Conservation (phyloP, 1,140 invertebrate genomes). For the Drosophila arizonae region DNA sequence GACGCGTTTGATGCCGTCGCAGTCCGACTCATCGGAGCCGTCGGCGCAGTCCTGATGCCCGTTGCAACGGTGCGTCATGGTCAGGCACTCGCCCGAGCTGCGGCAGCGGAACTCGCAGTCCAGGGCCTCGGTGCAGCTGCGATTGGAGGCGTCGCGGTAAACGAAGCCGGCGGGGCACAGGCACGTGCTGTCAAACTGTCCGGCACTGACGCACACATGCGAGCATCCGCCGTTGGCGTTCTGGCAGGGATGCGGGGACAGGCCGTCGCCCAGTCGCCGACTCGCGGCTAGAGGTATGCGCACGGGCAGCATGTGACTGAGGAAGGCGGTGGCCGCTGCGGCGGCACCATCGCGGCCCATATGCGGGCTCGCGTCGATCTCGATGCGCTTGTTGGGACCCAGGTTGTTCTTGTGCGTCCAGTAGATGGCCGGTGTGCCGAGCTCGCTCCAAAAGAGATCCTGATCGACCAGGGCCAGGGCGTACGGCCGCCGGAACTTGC, state of each 20-base stretch:
- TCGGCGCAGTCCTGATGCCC: conserved; percentile 87
- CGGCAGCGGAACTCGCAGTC: conserved; percentile 85
- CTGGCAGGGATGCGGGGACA: conserved; percentile 85
- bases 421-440: conserved; percentile 83
- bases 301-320: conserved; percentile 20
- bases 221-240: conserved; percentile 88
- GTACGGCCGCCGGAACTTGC: conserved; percentile 81
- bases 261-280: conserved; percentile 18
- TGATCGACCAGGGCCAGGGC: conserved; percentile 84
- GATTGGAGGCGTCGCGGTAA: conserved; percentile 83
- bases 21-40: conserved; percentile 87
- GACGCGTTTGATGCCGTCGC: conserved; percentile 73
- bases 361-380: conserved; percentile 46
- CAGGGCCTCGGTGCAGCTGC: conserved; percentile 83
- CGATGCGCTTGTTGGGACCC: conserved; percentile 65
- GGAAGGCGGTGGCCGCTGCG: not conserved
- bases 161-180: conserved; percentile 86
- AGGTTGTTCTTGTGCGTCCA: conserved; percentile 85
- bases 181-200: conserved; percentile 82
- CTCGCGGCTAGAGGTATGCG: conserved; percentile 58
- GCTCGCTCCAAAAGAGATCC: conserved; percentile 86
- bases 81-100: conserved; percentile 86
- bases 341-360: not conserved
- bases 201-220: conserved; percentile 86
- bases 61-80: conserved; percentile 87